Evolutionary conservation across 2,113 vertebrate genomes (phyloP).

Genomic region (Brachypodius melanocephalos): DNA sequence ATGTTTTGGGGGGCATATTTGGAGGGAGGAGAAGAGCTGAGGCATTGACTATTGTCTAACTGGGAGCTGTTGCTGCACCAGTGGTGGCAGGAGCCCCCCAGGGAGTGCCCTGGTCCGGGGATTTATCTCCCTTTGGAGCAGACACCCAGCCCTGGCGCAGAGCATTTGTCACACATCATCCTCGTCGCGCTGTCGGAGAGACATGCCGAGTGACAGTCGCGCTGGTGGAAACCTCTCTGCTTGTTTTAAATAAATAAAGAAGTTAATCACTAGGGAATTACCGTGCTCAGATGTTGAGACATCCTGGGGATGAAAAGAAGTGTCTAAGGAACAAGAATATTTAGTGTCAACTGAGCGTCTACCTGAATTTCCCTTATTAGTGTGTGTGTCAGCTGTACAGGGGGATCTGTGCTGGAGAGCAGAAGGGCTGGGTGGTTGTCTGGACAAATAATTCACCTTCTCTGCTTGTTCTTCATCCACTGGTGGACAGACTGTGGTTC

Average conservation of each 20-base stretch:
- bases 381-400: background rate
- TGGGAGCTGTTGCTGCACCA: background rate
- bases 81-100: background rate
- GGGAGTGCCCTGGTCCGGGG: background rate
- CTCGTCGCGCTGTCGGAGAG: background rate
- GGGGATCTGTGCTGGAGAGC: background rate
- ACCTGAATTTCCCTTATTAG: background rate
- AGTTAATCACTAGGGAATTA: conserved; percentile 47
- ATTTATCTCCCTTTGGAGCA: background rate
- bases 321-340: conserved; percentile 11
- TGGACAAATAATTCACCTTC: background rate
- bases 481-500: background rate
- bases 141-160: background rate
- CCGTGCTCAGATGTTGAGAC: conserved; percentile 40
- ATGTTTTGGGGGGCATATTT: background rate
- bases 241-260: conserved; percentile 47
- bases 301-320: conserved; percentile 32
- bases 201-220: background rate
- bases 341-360: background rate
- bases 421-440: background rate
- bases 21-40: background rate
- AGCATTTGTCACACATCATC: background rate
- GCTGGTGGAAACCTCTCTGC: background rate
- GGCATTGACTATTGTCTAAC: accelerated
- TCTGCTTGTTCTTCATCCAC: background rate